phyloP scores from a whole-genome alignment of 2,797 vertebrate species.

The Triplophysa yarkandensis region DNA sequence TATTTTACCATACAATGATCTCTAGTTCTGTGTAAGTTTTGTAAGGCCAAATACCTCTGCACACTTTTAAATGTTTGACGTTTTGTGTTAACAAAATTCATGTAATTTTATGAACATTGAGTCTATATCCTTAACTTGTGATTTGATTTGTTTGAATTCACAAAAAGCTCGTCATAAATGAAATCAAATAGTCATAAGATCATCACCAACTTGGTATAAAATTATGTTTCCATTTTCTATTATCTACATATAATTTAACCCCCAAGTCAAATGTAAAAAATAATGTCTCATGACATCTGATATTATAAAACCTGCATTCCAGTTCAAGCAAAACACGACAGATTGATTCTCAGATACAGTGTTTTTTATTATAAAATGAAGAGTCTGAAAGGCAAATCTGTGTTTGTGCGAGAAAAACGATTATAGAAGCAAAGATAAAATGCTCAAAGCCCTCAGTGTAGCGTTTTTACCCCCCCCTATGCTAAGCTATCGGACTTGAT shows the following conservation, averaged over 20 bases:
- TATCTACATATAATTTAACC: background rate
- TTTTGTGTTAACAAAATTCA: background rate
- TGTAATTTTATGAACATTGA: background rate
- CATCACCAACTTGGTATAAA: background rate
- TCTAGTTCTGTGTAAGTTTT: background rate
- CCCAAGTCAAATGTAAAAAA: background rate
- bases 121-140: background rate
- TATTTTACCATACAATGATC: background rate
- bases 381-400: conserved; percentile 55
- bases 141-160: background rate
- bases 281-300: background rate
- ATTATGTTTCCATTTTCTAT: background rate
- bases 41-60: conserved; percentile 6
- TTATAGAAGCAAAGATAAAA: conserved; percentile 43
- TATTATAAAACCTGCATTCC: background rate
- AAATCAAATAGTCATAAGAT: too few relatives aligned
- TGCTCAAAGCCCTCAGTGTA: conserved; percentile 2
- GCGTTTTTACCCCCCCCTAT: conserved; percentile 39
- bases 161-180: background rate
- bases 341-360: conserved; percentile 41
- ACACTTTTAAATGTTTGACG: background rate
- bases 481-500: conserved; percentile 42
- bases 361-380: conserved; percentile 58
- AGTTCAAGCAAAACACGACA: conserved; percentile 15
- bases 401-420: conserved; percentile 39